Base-by-base conservation (phyloP, 2,888 invertebrate genomes). In the Gymnoscelis rufifasciata region DNA sequence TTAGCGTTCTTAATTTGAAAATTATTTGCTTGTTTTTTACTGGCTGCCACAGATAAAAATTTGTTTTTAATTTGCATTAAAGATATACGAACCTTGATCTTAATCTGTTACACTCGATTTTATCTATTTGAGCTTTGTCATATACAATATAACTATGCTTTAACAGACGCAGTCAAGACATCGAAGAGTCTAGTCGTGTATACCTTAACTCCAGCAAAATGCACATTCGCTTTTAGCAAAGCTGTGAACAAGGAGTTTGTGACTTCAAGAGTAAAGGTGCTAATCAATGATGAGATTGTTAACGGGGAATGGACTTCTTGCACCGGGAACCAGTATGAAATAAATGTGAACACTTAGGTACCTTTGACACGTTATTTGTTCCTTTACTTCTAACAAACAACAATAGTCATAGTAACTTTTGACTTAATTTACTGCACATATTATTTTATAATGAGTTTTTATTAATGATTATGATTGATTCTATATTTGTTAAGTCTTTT, bases 161-260 rank as follows among this genome's bases (percentile, higher is more conserved):
- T n/a, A n/a, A n/a, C 68, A 79, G 86, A 83, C 47, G 83, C 88
- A 51, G 81, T 83, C 0, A 79, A 88, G 65, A 88, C 77, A 54
- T 75, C 68, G 33, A 78, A 74, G 43, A 63, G 74, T 41, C 53
- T 89, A 33, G 86, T 82, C 1, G 78, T 83, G 6, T 72, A 73
- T 46, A 68, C 67, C 28, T 70, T 86, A 0, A 74, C 77, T 7
- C 66, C 82, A 10, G 57, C 54, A 8, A 83, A 76, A 63, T 66
- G 72, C 3, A 78, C 79, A 7, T 55, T 82, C 59, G 70, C 89
- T 60, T 80, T 83, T 69, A 77, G 75, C 72, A 75, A 83, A 69
- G 60, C 71, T 68, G 74, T 82, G 43, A 59, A 68, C 47, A 45
- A 66, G 45, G 59, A 62, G 8, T 73, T 67, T 61, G 59, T 84